Conservation (phyloP, 2,888 invertebrate genomes). For the Trichogramma dendrolimi region DNA sequence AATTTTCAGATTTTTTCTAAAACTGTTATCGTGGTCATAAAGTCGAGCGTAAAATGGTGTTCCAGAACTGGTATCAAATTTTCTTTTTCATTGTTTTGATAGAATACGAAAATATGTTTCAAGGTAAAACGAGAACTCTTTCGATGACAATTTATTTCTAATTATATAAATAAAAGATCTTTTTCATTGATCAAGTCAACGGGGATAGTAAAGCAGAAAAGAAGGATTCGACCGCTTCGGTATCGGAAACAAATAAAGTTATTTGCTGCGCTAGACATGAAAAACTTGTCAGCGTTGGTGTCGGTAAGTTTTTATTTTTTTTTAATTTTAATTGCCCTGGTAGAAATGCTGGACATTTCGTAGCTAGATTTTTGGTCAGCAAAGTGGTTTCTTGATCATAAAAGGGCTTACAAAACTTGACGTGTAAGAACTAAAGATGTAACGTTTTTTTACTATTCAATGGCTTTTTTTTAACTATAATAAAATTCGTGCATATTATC, state of each 20-base stretch:
- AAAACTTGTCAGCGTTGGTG: conserved; percentile 45
- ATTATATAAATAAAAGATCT: neutral
- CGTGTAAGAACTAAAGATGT: no score
- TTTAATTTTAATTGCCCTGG: conserved; percentile 4
- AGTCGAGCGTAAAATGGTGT: no score
- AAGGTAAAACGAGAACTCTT: no score
- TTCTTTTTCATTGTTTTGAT: neutral
- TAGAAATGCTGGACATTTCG: neutral
- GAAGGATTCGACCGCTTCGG: neutral
- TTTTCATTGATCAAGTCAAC: conserved; percentile 1
- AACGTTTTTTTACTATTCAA: no score
- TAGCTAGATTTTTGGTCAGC: neutral
- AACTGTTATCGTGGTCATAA: neutral
- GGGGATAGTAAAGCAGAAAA: conserved; percentile 18
- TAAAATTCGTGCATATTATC: no score
- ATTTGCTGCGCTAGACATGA: conserved; percentile 46
- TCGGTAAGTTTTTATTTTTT: conserved; percentile 39
- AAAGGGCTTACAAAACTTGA: neutral
- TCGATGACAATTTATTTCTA: no score
- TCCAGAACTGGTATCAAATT: neutral
- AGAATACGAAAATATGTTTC: neutral
- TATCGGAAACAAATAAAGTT: conserved; percentile 28
- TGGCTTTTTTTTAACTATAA: no score
- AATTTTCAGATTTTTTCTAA: neutral
- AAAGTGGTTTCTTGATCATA: no score